These are phyloP conservation scores for Holacanthella duospinosa DNA, from an alignment of 2,888 invertebrate species.

Conservation along the genomic window DNA sequence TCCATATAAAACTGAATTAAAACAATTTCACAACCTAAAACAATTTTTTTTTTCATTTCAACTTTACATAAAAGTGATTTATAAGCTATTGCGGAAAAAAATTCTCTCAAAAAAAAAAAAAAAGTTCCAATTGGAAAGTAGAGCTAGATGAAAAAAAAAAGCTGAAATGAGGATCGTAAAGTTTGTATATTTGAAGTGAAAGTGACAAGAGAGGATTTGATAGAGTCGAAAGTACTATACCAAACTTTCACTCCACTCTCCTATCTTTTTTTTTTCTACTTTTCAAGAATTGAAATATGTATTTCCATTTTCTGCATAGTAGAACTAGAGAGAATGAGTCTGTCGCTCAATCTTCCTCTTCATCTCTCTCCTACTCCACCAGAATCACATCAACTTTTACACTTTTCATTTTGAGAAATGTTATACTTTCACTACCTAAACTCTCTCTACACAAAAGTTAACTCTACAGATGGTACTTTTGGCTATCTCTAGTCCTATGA, in stretches of 20 bases:
- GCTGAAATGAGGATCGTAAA: conserved; percentile 1
- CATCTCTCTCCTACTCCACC: not conserved
- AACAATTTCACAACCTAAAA: too few species aligned
- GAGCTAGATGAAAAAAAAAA: not conserved
- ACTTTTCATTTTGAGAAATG: not conserved
- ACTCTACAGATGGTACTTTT: not conserved
- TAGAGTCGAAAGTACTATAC: not conserved
- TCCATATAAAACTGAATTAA: too few species aligned
- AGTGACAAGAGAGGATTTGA: conserved; percentile 2
- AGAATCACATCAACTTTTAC: not conserved
- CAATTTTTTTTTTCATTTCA: not conserved
- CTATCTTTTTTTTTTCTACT: not conserved
- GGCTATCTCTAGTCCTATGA: too few species aligned
- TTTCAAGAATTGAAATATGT: not conserved
- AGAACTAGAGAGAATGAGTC: not conserved
- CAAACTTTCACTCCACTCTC: not conserved
- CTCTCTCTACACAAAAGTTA: too few species aligned
- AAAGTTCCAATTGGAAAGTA: not conserved
- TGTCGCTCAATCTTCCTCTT: conserved; percentile 2
- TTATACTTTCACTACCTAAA: too few species aligned
- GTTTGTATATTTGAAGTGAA: conserved; percentile 1
- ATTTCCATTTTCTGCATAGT: conserved; percentile 4
- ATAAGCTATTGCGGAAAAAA: not conserved
- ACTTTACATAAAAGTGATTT: not conserved
- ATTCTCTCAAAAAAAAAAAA: not conserved